These are phyloP conservation scores for Andricus grossulariae DNA, from an alignment of 1,140 invertebrate species.

Conservation along the genomic window DNA sequence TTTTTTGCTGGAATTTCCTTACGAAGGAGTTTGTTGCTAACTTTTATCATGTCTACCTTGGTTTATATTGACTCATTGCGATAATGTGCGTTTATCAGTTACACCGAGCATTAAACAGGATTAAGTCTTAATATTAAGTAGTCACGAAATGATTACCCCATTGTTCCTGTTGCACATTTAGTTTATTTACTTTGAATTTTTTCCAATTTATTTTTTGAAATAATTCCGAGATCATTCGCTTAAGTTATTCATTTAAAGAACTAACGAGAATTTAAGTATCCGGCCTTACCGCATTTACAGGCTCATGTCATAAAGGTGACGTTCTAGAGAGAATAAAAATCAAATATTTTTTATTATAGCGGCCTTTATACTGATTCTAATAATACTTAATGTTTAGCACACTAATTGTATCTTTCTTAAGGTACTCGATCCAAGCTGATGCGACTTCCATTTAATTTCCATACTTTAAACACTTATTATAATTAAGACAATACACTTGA, in stretches of 20 bases:
- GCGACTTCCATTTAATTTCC: constrained; percentile 10
- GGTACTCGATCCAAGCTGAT: background rate
- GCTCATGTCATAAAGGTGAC: background rate
- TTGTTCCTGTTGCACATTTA: constrained; percentile 19
- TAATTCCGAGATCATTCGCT: background rate
- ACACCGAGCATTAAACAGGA: constrained; percentile 12
- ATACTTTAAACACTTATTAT: constrained; percentile 18
- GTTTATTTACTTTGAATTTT: constrained; percentile 7
- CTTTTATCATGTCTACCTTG: constrained; percentile 19
- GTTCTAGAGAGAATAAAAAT: background rate
- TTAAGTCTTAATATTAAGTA: constrained; percentile 4
- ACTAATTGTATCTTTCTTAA: constrained; percentile 23
- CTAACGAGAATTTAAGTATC: background rate
- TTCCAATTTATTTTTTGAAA: background rate
- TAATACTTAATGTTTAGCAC: background rate
- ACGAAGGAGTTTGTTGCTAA: background rate
- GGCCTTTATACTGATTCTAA: background rate
- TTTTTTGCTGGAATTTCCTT: background rate
- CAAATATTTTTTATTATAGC: constrained; percentile 30
- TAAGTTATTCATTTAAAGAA: background rate
- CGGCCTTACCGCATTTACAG: background rate
- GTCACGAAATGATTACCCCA: constrained; percentile 1
- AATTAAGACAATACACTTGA: constrained; percentile 2
- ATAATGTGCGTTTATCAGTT: constrained; percentile 21
- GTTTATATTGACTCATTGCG: constrained; percentile 24